Conservation (phyloP, 2,797 vertebrate genomes). For the Rhinella marina region DNA sequence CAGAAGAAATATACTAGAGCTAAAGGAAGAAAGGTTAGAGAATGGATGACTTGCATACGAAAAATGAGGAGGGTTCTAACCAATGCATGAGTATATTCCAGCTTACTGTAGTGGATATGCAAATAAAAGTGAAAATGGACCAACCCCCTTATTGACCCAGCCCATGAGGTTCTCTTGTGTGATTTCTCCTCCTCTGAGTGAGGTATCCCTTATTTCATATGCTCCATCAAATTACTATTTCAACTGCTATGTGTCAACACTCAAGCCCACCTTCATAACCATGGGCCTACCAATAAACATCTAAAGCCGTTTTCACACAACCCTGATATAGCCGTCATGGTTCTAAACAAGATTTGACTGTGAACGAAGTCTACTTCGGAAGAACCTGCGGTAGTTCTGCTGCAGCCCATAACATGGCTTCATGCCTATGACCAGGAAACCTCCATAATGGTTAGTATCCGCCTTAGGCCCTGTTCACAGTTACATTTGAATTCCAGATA, state of each 20-base stretch:
- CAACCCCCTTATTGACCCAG: background rate
- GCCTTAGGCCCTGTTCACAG: background rate
- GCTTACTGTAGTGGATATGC: background rate
- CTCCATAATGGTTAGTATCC: background rate
- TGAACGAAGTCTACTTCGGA: background rate
- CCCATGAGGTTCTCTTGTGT: background rate
- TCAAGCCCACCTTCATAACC: background rate
- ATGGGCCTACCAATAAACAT: background rate
- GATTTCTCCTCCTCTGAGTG: background rate
- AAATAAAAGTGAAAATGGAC: background rate
- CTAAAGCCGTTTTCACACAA: background rate
- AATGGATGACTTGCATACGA: background rate
- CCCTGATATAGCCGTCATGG: background rate
- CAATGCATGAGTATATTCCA: too few relatives aligned
- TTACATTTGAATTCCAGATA: too few relatives aligned
- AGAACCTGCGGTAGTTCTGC: background rate
- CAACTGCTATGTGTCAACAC: background rate
- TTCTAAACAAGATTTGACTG: background rate
- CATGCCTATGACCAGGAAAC: background rate
- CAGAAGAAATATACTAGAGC: background rate
- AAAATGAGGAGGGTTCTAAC: background rate
- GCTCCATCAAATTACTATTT: background rate
- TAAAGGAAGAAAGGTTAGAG: background rate
- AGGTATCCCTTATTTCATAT: background rate
- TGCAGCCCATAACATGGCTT: background rate